Evolutionary conservation across 2,888 invertebrate species (phyloP), one percentile per base, ranked within the genome.

Genomic region (Argyresthia albistria): DNA sequence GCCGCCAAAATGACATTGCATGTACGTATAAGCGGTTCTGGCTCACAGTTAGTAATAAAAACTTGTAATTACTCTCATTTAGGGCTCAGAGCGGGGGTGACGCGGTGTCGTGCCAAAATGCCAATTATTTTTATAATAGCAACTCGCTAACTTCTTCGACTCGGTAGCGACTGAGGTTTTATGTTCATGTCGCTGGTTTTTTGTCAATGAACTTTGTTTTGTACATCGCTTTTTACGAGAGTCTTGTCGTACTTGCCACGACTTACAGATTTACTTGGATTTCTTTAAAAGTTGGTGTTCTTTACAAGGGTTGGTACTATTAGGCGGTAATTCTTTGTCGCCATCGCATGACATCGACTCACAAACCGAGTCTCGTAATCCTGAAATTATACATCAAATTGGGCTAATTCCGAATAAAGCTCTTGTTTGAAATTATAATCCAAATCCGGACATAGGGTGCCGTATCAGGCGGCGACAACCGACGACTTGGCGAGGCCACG

Each of bases 11-110:
- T 53, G 57, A 65, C 62, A 59, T 64, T 65, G 66, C 66, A 66
- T 68, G 69, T 69, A 70, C 65, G 69, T 69, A 65, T 67, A 76
- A 73, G 68, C 74, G 73, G 69, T 77, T 81, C 80, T 83, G 84
- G 83, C 83, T 71, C 74, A 66, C 73, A 75, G 67, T 78, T 73
- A 70, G 80, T 74, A 79, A 83, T 87, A 83, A 86, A 86, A 86
- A 86, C 84, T 87, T 73, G 75, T 84, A 84, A 87, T 86, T 84
- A 79, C 75, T 71, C 80, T 80, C 81, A 83, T 86, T 86, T 80
- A 75, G 77, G 73, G 68, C 74, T 74, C 80, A 76, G 66, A 81
- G 70, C 69, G 70, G 59, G 35, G 69, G 61, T 84, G 84, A 82
- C 78, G 77, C 71, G 74, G 63, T 78, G 77, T 76, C 82, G 84